Percentiles rank a stretch among this genome's conserved stretches.
Conservation (phyloP, 2,888 invertebrate genomes). For the Mycalesis mineus region DNA sequence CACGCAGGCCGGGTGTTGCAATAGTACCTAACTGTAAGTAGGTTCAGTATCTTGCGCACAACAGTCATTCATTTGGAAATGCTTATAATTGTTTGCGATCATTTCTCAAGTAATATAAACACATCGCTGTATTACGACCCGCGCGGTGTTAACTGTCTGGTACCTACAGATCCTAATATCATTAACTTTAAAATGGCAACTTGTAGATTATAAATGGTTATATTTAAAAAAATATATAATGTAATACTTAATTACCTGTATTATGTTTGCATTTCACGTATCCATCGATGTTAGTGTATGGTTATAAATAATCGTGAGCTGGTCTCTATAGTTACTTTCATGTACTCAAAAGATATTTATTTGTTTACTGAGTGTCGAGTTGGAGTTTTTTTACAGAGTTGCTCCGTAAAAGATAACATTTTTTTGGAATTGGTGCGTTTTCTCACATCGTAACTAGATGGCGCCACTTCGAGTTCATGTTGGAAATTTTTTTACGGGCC, state of each 20-base stretch:
- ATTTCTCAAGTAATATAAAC: conserved; percentile 32
- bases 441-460: no score
- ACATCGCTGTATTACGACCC: conserved; percentile 27
- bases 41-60: conserved; percentile 57
- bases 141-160: conserved; percentile 22
- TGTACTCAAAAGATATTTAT: conserved; percentile 73
- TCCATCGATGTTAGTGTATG: conserved; percentile 51
- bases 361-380: no score
- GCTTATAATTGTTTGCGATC: conserved; percentile 26
- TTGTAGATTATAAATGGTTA: conserved; percentile 21
- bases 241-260: conserved; percentile 54
- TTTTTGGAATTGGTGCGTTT: no score
- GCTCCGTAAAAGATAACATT: no score
- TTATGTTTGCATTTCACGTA: conserved; percentile 67
- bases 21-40: conserved; percentile 48
- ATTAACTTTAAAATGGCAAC: conserved; percentile 23
- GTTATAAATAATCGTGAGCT: conserved; percentile 59
- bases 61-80: conserved; percentile 38
- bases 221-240: conserved; percentile 30
- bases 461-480: no score
- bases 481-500: no score
- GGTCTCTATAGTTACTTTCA: conserved; percentile 63
- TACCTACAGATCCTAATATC: conserved; percentile 11
- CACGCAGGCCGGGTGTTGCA: conserved; percentile 71
- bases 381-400: no score